Conservation (phyloP, 1,140 invertebrate species). For the Laupala kohalensis region DNA sequence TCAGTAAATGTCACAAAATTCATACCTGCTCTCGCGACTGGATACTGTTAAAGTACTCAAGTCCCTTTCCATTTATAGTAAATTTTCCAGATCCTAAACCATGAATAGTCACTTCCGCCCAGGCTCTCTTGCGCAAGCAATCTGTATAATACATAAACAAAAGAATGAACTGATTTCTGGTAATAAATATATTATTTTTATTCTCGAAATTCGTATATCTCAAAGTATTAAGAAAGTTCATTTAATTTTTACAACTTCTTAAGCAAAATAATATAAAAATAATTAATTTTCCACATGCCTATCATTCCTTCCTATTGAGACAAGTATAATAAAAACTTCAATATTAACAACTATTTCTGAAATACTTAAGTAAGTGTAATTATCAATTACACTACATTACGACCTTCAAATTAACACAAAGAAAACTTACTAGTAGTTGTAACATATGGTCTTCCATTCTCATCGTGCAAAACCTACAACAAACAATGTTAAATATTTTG, state of each 20-base stretch:
- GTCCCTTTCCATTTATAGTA: constrained; percentile 62
- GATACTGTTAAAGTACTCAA: constrained; percentile 57
- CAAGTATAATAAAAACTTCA: too few relatives aligned
- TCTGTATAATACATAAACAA: constrained; percentile 33
- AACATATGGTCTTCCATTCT: constrained; percentile 49
- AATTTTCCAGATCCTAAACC: constrained; percentile 71
- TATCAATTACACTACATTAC: too few relatives aligned
- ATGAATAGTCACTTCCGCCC: constrained; percentile 48
- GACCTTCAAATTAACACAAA: too few relatives aligned
- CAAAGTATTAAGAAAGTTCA: not conserved
- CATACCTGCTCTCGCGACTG: constrained; percentile 63
- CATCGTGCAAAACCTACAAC: constrained; percentile 47
- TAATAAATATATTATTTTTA: too few relatives aligned
- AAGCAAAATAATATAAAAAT: not conserved
- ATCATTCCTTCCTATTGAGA: too few relatives aligned
- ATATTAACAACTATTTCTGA: not conserved
- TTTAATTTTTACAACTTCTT: not conserved
- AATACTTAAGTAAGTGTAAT: too few relatives aligned
- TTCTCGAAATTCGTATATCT: too few relatives aligned
- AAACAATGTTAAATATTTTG: too few relatives aligned
- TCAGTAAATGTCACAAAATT: too few relatives aligned
- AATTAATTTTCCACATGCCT: not conserved
- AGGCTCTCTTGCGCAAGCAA: constrained; percentile 53
- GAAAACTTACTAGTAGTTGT: constrained; percentile 46
- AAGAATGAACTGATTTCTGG: not conserved